Base-by-base conservation (phyloP, 1,140 invertebrate genomes). In the Philaenus spumarius region DNA sequence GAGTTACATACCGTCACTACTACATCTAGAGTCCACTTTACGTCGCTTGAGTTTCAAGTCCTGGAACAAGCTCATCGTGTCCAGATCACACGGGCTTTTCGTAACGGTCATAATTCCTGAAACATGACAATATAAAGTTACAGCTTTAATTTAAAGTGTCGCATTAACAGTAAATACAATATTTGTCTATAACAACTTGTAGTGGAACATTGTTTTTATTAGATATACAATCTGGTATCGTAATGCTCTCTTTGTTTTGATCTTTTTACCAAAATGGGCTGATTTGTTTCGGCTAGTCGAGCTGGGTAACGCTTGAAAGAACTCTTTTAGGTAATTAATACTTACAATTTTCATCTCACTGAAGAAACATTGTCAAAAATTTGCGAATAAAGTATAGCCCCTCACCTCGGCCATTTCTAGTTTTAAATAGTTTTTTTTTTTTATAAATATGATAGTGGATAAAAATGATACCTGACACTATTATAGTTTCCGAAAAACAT, bases 61-160 rank as follows among this genome's bases (percentile, higher is more conserved):
- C 86, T 95, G 92, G 83, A 95, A 95, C 79, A 96, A 88, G 86
- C 93, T 95, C 93, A 96, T 96, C 81, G 90, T 93, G 88, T 90
- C 88, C 82, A 90, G 85, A 82, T 92, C 89, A 86, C 84, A 87
- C 82, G 89, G 88, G 80, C 89, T 85, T 82, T 89, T 89, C 83
- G 89, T 92, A 82, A 93, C 88, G 86, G 90, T 93, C 90, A 94
- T 94, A 90, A 91, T 93, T 92, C 89, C 90, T 94, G 80, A 1
- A 82, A 80, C 55, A 65, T 62, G 67, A 74, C 51, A 65, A 67
- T 63, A 66, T 60, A 67, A 14, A 6, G n/a, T 15, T 19, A 9
- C n/a, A 37, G 7, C 35, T 37, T 37, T 9, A 7, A 37, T 9
- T 9, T 9, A 9, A 37, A 7, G n/a, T 37, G n/a, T 37, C 7